Evolutionary conservation across 2,888 invertebrate genomes (phyloP).

Genomic region (Germaria angustata): DNA sequence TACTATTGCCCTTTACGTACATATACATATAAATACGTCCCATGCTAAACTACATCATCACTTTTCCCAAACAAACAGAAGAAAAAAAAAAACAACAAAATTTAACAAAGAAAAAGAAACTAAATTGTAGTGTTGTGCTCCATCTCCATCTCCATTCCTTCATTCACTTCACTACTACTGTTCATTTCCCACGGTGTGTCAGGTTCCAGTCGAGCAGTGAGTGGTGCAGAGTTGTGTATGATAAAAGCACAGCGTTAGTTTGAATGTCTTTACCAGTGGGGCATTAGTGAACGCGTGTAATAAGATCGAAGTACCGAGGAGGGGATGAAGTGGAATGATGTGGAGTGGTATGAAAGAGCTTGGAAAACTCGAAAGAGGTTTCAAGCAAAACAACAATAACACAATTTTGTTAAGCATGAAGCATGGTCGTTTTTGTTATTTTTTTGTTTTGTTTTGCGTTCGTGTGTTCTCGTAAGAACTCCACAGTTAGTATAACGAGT

Average conservation of each 20-base stretch:
- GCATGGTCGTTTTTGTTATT: slow-evolving; percentile 60
- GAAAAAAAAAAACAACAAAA: slow-evolving; percentile 33
- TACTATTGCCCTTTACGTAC: slow-evolving; percentile 50
- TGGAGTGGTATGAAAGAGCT: slow-evolving; percentile 64
- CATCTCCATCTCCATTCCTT: slow-evolving; percentile 54
- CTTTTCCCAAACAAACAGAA: slow-evolving; percentile 58
- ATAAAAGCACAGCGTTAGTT: slow-evolving; percentile 25
- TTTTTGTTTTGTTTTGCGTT: no score
- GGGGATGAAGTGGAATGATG: slow-evolving; percentile 5
- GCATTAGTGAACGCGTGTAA: slow-evolving; percentile 25
- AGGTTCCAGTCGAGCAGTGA: slow-evolving; percentile 59
- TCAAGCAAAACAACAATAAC: slow-evolving; percentile 55
- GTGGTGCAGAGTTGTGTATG: slow-evolving; percentile 36
- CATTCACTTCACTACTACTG: slow-evolving; percentile 73
- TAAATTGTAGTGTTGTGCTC: slow-evolving; percentile 56
- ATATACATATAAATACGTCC: slow-evolving; percentile 25
- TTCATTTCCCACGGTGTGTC: slow-evolving; percentile 79
- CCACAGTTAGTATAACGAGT: slow-evolving; percentile 14
- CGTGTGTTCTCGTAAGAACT: slow-evolving; percentile 43
- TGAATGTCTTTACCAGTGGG: slow-evolving; percentile 47
- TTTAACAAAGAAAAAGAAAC: slow-evolving; percentile 53
- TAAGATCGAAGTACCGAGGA: slow-evolving; percentile 7
- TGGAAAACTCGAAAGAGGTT: slow-evolving; percentile 39
- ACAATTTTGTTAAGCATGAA: slow-evolving; percentile 62
- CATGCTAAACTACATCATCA: slow-evolving; percentile 54